A percentile compares a stretch with the other conserved stretches of the same genome.
Conservation (phyloP, 2,888 invertebrate genomes). For the Apamea anceps region DNA sequence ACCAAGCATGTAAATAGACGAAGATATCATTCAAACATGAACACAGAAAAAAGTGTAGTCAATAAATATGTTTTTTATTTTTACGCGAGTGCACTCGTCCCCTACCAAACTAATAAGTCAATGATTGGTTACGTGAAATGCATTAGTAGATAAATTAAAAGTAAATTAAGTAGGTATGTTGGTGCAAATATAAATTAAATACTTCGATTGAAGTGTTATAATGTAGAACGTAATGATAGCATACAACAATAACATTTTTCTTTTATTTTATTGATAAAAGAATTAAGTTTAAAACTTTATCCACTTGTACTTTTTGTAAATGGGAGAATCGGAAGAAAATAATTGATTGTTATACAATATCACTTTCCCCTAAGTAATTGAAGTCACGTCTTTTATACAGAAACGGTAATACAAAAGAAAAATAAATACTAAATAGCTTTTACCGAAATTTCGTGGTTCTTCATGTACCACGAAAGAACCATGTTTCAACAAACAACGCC, state of each 20-base stretch:
- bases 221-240: slow-evolving; percentile 2
- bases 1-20: no score
- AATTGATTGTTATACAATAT: slow-evolving; percentile 13
- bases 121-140: not conserved
- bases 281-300: slow-evolving; percentile 8
- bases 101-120: not conserved
- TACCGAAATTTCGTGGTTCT: not conserved
- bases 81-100: no score
- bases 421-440: not conserved
- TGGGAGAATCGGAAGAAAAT: not conserved
- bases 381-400: not conserved
- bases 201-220: not conserved
- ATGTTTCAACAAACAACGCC: not conserved
- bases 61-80: not conserved
- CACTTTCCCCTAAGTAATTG: slow-evolving; percentile 26
- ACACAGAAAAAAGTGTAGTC: not conserved
- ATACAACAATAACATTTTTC: not conserved
- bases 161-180: not conserved
- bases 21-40: not conserved
- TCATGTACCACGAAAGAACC: not conserved
- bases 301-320: not conserved
- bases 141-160: not conserved
- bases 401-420: not conserved
- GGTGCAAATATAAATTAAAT: slow-evolving; percentile 1
- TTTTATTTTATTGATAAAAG: not conserved